Evolutionary conservation across 2,113 vertebrate genomes (phyloP).

Genomic region (Pollachius pollachius): DNA sequence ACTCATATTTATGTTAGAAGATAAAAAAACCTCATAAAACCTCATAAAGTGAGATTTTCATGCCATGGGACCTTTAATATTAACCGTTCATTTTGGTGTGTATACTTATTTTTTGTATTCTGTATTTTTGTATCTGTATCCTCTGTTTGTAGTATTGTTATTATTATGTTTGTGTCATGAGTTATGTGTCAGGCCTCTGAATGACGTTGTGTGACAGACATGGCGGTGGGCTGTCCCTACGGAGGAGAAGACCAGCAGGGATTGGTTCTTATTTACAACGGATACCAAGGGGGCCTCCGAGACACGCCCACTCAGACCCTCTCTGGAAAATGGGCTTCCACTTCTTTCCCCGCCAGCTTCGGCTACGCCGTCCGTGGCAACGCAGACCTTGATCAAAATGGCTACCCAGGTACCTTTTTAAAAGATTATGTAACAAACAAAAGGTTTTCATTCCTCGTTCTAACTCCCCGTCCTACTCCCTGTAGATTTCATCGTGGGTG

Average conservation of each 20-base stretch:
- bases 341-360: constrained; percentile 78
- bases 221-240: constrained; percentile 84
- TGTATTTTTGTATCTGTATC: no score
- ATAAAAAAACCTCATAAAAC: no score
- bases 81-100: no score
- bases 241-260: constrained; percentile 81
- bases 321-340: constrained; percentile 77
- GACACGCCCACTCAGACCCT: constrained; percentile 82
- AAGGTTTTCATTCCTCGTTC: not conserved
- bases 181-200: not conserved
- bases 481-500: constrained; percentile 87
- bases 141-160: no score
- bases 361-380: constrained; percentile 83
- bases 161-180: no score
- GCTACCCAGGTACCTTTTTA: constrained; percentile 81
- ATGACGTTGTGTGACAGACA: constrained; percentile 61
- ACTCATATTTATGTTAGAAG: no score
- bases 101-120: no score
- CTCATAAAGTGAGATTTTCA: no score
- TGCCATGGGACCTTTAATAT: no score
- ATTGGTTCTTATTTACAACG: constrained; percentile 83
- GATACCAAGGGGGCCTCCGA: constrained; percentile 65
- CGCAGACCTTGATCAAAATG: constrained; percentile 85
- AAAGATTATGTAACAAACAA: not conserved
- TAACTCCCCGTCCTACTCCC: constrained; percentile 2